Evolutionary conservation across 2,888 invertebrate species (phyloP).

Genomic region (Nemapogon koenigi): DNA sequence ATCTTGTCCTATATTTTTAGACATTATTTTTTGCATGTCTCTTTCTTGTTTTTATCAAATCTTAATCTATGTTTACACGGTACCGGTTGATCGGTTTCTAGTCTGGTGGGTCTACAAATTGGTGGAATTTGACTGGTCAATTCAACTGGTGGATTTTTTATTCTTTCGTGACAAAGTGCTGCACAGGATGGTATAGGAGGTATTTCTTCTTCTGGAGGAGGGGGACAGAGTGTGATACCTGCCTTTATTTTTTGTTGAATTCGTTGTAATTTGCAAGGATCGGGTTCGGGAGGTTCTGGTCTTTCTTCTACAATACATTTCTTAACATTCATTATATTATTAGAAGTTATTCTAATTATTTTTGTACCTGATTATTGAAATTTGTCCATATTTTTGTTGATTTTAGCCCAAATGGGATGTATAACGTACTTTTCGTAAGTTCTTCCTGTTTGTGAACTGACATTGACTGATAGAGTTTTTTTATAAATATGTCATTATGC

Average conservation of each 20-base stretch:
- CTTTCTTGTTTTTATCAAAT: neutral
- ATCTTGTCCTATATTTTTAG: too few species aligned
- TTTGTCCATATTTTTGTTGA: too few species aligned
- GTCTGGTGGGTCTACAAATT: neutral
- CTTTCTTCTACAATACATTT: slow-evolving; percentile 25
- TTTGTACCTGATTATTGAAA: neutral
- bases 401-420: too few species aligned
- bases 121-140: neutral
- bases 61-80: neutral
- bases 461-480: too few species aligned
- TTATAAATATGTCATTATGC: too few species aligned
- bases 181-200: slow-evolving; percentile 24
- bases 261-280: slow-evolving; percentile 28
- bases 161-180: slow-evolving; percentile 34
- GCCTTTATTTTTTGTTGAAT: slow-evolving; percentile 26
- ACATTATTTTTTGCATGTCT: too few species aligned
- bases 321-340: slow-evolving; percentile 30
- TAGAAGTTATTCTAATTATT: too few species aligned
- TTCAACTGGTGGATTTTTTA: slow-evolving; percentile 30
- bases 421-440: too few species aligned
- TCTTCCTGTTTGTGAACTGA: too few species aligned
- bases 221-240: slow-evolving; percentile 31
- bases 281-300: slow-evolving; percentile 21
- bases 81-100: neutral
- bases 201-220: slow-evolving; percentile 22